Evolutionary conservation across 2,113 vertebrate species (phyloP).

Genomic region (Pollachius pollachius): DNA sequence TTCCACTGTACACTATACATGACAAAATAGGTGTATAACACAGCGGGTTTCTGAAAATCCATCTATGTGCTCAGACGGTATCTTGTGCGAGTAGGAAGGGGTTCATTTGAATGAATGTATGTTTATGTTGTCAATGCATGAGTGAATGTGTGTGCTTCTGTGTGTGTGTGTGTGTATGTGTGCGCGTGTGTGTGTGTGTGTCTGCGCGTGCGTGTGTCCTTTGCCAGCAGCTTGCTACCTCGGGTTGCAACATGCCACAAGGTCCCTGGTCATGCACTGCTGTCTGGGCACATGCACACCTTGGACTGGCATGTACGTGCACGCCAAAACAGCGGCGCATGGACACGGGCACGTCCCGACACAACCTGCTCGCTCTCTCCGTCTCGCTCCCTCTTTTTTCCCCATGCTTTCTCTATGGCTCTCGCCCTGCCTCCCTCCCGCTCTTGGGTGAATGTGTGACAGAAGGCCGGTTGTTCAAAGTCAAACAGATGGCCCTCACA

Average conservation of each 20-base stretch:
- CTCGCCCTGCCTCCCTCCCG: conserved; percentile 19
- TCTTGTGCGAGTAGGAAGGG: not conserved
- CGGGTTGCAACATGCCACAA: conserved; percentile 29
- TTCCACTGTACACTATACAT: no score
- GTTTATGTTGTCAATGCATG: not conserved
- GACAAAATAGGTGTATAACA: no score
- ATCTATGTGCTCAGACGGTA: not conserved
- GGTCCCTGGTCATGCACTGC: conserved; percentile 11
- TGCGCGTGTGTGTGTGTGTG: not conserved
- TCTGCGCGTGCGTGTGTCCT: not conserved
- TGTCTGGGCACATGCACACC: conserved; percentile 18
- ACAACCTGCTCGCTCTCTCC: not conserved
- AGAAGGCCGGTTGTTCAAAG: conserved; percentile 61
- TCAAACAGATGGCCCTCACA: conserved; percentile 70
- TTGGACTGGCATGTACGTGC: not conserved
- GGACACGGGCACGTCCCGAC: not conserved
- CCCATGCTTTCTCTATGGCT: conserved; percentile 10
- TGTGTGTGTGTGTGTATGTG: not conserved
- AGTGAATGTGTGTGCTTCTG: not conserved
- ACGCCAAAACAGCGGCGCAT: conserved; percentile 40
- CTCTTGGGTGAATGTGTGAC: conserved; percentile 46
- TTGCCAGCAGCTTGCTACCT: conserved; percentile 38
- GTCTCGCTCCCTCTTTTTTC: conserved; percentile 1
- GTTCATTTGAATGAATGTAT: not conserved
- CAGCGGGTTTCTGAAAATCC: no score